Base-by-base conservation (phyloP, 2,797 vertebrate genomes). In the Acanthopagrus latus region DNA sequence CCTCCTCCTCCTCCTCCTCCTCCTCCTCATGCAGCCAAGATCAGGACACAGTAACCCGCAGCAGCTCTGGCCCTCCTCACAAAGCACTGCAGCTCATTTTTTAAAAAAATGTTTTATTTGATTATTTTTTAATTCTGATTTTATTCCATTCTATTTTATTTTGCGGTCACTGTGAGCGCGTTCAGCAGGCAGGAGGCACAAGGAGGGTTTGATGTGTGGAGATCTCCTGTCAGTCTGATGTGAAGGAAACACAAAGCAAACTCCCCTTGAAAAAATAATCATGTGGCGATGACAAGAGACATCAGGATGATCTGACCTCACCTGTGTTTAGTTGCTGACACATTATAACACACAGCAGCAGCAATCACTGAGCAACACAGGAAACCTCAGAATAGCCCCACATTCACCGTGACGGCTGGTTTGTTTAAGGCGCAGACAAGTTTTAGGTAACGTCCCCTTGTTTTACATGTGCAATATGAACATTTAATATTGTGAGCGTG, bases 21-120 rank as follows among this genome's bases (percentile, higher is more conserved):
- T 1, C 50, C 41, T 25, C 56, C 41, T 50, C 44, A 18, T 33
- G 80, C 63, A 69, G 72, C 64, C 64, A 52, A 68, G 71, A 80
- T 27, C 72, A 68, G 76, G 56, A 81, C 14, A 60, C 82, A 71
- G 70, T 46, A 65, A 71, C 79, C 81, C 63, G 64, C 76, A 55
- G 82, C 57, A 55, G 82, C 57, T 74, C 64, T 43, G 51, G 47
- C 54, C 62, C 29, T 33, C 57, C 51, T 33, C 21, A 13, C 29
- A 69, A 44, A 76, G 12, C 43, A 33, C 71, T 50, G 75, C 73
- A 70, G 68, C 57, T 33, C 21, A 13, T 60, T 47, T 47, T 8
- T n/a, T n/a, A n/a, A n/a, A n/a, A n/a, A n/a, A n/a, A n/a, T n/a
- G n/a, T n/a, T n/a, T n/a, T n/a, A n/a, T n/a, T n/a, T n/a, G n/a